Evolutionary conservation across 2,888 invertebrate species (phyloP), one percentile per base, ranked within the genome.

Genomic region (Thymelicus lineola): DNA sequence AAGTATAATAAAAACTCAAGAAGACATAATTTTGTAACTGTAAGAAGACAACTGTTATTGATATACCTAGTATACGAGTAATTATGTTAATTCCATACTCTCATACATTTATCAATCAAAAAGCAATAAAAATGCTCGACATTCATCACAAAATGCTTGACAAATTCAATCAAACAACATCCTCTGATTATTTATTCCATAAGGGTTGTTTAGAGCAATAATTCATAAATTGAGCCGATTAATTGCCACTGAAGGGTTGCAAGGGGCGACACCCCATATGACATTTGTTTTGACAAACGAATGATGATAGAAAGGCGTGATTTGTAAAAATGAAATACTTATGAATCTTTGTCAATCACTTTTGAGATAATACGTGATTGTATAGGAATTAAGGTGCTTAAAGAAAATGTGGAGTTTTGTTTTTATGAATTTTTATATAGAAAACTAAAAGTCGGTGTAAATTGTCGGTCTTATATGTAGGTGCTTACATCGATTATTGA

Each of bases 141-240:
- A 53, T 63, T 50, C 7, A n/a, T 15, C 28, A 66, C 17, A 35
- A 53, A 59, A 38, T 42, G 38, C 61, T 45, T 53, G 55, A 66
- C 63, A 62, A 71, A 72, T 65, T 67, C 74, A 66, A 71, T 71
- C 72, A 72, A 71, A 74, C 66, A 69, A 53, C 61, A 50, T 62
- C 55, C 61, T 20, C 81, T 82, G 77, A 87, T 90, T 83, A 85
- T 79, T 82, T 83, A 91, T 91, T 88, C 91, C 84, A 82, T 79
- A 77, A 81, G 86, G 86, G 83, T 80, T 80, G 82, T 81, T 81
- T 80, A 77, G 73, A 77, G 88, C 86, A 86, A 88, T 91, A 91
- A 91, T 89, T 91, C 90, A 92, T 89, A 91, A 91, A 91, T 91
- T 90, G 91, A 86, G 83, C 88, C 89, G 87, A 91, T 91, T 93